phyloP scores from a whole-genome alignment of 2,888 invertebrate species.

The Metallyticus violacea region DNA sequence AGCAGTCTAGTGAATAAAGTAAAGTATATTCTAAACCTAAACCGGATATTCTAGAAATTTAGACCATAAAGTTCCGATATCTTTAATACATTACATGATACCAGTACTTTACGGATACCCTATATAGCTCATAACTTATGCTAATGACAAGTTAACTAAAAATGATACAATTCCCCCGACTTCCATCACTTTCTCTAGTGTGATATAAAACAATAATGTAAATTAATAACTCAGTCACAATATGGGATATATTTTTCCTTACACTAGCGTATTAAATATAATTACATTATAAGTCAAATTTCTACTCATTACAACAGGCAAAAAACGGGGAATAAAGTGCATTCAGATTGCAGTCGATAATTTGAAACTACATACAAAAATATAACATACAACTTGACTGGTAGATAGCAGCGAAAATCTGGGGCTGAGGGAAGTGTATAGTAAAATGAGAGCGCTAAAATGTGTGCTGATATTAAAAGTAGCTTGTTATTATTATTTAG shows the following conservation, averaged over 20 bases:
- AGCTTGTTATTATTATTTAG: not conserved
- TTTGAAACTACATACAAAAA: not conserved
- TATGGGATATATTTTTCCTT: not conserved
- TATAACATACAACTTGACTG: not conserved
- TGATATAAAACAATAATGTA: not conserved
- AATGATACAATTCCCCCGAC: not conserved
- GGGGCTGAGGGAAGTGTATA: not conserved
- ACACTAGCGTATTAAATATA: not conserved
- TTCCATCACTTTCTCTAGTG: not conserved
- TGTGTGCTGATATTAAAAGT: not conserved
- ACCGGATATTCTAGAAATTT: too few relatives aligned
- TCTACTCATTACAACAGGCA: conserved; percentile 1
- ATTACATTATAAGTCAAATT: not conserved
- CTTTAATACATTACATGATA: too few relatives aligned
- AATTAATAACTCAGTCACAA: not conserved
- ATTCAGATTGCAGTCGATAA: not conserved
- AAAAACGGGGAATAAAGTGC: not conserved
- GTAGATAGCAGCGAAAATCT: not conserved
- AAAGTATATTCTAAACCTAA: too few relatives aligned
- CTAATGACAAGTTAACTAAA: not conserved
- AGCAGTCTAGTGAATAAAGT: not conserved
- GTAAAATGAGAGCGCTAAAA: not conserved
- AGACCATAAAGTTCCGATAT: too few relatives aligned
- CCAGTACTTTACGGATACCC: too few relatives aligned
- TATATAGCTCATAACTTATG: too few relatives aligned